Evolutionary conservation across 2,113 vertebrate genomes (phyloP).

Genomic region (Leucopternis melanops): DNA sequence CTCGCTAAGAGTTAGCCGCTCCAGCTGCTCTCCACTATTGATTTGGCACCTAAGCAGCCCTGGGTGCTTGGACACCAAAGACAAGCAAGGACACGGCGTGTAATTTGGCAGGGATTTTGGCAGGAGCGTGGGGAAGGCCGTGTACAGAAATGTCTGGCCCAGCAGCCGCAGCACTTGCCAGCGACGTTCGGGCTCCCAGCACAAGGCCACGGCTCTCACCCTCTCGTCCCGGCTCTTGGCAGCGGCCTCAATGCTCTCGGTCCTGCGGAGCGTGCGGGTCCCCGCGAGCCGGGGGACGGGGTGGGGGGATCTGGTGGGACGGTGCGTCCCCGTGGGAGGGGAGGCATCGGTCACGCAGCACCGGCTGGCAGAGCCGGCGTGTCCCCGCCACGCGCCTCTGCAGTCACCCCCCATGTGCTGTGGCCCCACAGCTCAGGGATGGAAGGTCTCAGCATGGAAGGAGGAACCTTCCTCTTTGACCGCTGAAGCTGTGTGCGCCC

Average conservation of each 20-base stretch:
- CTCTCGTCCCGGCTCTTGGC: neutral
- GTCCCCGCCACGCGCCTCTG: accelerated
- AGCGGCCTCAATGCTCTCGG: neutral
- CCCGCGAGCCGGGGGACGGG: neutral
- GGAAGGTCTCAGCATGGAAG: neutral
- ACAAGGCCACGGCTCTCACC: neutral
- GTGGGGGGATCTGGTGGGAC: accelerated
- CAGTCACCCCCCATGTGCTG: accelerated
- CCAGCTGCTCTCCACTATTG: neutral
- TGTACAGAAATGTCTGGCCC: neutral
- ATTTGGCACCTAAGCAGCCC: neutral
- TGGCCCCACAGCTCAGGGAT: accelerated
- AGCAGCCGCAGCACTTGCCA: neutral
- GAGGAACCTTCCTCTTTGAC: neutral
- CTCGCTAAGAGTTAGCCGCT: neutral
- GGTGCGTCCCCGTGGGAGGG: accelerated
- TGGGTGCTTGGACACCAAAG: neutral
- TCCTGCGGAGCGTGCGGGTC: neutral
- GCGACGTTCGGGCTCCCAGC: accelerated
- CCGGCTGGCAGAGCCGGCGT: neutral
- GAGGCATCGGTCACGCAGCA: neutral
- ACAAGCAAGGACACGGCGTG: neutral
- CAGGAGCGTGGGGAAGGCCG: neutral
- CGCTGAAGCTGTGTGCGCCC: neutral
- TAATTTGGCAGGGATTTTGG: neutral